phyloP scores from a whole-genome alignment of 2,113 vertebrate species.

The Dicaeum eximium region DNA sequence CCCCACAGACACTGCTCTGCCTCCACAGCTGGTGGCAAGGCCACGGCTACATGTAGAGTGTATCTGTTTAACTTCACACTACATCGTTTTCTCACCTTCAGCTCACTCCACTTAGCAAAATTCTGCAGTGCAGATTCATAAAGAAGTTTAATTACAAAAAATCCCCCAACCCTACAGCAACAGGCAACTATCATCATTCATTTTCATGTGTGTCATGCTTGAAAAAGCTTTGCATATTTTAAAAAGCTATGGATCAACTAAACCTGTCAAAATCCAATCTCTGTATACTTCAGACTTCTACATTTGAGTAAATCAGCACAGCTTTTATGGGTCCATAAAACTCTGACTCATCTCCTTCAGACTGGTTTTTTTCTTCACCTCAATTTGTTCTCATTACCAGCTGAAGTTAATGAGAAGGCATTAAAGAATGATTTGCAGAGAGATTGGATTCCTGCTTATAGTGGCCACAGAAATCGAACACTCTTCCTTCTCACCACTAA shows the following conservation, averaged over 20 bases:
- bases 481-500: background rate
- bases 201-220: constrained; percentile 70
- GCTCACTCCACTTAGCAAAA: constrained; percentile 52
- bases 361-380: constrained; percentile 66
- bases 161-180: constrained; percentile 32
- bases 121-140: constrained; percentile 70
- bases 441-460: constrained; percentile 46
- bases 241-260: constrained; percentile 74
- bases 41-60: background rate
- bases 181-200: constrained; percentile 69
- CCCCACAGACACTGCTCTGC: background rate
- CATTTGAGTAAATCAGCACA: constrained; percentile 72
- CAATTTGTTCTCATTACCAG: constrained; percentile 78
- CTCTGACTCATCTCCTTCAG: constrained; percentile 72
- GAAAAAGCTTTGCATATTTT: constrained; percentile 77
- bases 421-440: constrained; percentile 71
- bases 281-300: constrained; percentile 60
- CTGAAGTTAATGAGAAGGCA: constrained; percentile 69
- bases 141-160: constrained; percentile 76
- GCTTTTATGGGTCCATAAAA: constrained; percentile 77
- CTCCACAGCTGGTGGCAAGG: background rate
- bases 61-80: background rate
- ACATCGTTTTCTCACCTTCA: background rate
- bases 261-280: constrained; percentile 76
- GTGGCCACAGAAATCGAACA: constrained; percentile 4